Percentiles rank a stretch among this genome's conserved stretches.
phyloP scores from a whole-genome alignment of 2,797 vertebrate species.

The Pteronotus mesoamericanus region DNA sequence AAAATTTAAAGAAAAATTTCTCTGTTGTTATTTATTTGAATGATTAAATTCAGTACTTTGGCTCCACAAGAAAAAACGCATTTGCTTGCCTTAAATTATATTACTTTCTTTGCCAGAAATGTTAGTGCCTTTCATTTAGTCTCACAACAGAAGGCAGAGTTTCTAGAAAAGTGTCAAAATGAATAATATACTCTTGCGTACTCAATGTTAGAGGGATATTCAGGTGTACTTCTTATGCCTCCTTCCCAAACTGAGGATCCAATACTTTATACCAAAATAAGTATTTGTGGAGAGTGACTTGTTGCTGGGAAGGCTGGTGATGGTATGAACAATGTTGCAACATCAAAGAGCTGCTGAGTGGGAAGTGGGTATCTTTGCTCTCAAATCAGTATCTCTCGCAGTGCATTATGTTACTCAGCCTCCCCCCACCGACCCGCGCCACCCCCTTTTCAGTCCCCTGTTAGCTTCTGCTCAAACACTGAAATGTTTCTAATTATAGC shows the following conservation, averaged over 20 bases:
- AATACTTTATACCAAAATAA: not conserved
- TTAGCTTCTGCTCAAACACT: not conserved
- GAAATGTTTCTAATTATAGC: not conserved
- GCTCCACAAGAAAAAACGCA: not conserved
- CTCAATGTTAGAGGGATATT: not conserved
- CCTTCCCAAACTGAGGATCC: not conserved
- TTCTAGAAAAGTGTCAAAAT: constrained; percentile 19
- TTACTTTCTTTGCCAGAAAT: not conserved
- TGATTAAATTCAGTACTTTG: not conserved
- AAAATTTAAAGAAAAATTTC: not conserved
- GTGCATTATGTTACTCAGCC: not conserved
- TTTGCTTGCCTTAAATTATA: not conserved
- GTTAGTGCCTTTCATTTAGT: not conserved
- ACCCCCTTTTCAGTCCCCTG: not conserved
- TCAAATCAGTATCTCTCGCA: not conserved
- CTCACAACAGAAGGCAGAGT: constrained; percentile 1
- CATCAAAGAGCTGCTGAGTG: not conserved
- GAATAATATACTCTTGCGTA: not conserved
- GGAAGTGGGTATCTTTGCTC: constrained; percentile 17
- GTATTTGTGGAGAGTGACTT: not conserved
- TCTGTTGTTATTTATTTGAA: constrained; percentile 1
- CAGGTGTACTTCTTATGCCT: not conserved
- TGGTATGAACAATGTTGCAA: not conserved
- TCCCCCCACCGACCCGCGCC: too few relatives aligned
- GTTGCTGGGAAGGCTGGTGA: not conserved